A percentile compares a stretch with the other conserved stretches of the same genome.
Conservation (phyloP, 2,797 vertebrate genomes). For the Hypotaenidia philippensis region DNA sequence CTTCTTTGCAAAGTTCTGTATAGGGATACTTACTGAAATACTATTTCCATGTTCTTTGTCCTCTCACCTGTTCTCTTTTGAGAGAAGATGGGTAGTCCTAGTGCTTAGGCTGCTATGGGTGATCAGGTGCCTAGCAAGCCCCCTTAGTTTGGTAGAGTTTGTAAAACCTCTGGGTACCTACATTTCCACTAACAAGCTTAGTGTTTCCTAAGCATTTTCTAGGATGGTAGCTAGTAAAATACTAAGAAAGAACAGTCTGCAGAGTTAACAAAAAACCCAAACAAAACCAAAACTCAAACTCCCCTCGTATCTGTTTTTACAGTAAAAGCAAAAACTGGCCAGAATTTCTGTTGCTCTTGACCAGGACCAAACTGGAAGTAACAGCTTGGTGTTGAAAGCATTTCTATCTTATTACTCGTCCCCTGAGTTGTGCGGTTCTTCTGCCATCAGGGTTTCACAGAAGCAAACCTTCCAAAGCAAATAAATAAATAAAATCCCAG, state of each 20-base stretch:
- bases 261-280: neutral
- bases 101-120: neutral
- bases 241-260: neutral
- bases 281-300: neutral
- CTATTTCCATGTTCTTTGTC: neutral
- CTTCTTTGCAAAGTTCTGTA: neutral
- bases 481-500: conserved; percentile 63
- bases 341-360: neutral
- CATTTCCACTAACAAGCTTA: neutral
- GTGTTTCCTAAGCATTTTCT: neutral
- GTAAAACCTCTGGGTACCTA: neutral
- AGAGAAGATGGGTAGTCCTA: neutral
- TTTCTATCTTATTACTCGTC: conserved; percentile 17
- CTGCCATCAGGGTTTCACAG: conserved; percentile 38
- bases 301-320: neutral
- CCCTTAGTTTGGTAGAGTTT: neutral
- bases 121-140: neutral
- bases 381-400: neutral
- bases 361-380: neutral
- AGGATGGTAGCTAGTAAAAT: neutral
- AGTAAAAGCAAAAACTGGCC: neutral
- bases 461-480: conserved; percentile 48
- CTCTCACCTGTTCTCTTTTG: neutral
- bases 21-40: neutral
- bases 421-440: neutral